Evolutionary conservation across 2,113 vertebrate species (phyloP).

Genomic region (Melospiza georgiana): DNA sequence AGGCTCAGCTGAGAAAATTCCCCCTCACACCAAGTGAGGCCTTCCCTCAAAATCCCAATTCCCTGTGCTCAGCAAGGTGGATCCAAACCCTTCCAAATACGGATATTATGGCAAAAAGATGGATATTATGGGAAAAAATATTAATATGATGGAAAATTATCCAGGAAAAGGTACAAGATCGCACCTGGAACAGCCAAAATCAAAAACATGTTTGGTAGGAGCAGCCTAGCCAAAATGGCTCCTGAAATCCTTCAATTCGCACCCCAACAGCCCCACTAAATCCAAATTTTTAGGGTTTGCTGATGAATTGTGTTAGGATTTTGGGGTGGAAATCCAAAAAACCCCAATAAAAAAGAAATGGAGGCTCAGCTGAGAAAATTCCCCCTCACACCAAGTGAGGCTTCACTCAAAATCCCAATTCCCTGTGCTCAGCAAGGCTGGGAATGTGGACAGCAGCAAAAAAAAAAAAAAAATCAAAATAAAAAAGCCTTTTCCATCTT

Average conservation of each 20-base stretch:
- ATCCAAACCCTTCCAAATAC: too few relatives aligned
- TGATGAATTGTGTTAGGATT: background rate
- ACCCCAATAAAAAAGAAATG: constrained; percentile 31
- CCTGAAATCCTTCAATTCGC: background rate
- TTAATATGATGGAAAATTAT: too few relatives aligned
- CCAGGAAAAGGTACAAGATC: background rate
- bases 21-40: too few relatives aligned
- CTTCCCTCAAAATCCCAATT: too few relatives aligned
- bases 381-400: background rate
- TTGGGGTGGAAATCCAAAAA: constrained; percentile 4
- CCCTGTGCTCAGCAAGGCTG: background rate
- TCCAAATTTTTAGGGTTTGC: background rate
- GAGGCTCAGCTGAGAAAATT: constrained; percentile 51
- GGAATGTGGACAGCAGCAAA: constrained; percentile 27
- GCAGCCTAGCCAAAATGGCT: background rate
- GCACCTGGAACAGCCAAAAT: background rate
- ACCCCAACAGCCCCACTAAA: background rate
- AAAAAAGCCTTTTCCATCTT: background rate
- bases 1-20: too few relatives aligned
- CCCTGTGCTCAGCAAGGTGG: too few relatives aligned
- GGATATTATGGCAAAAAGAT: too few relatives aligned
- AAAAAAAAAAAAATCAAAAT: background rate
- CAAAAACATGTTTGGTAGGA: background rate
- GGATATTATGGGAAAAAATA: background rate
- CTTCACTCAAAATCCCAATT: background rate